Evolutionary conservation across 2,797 vertebrate species (phyloP).

Genomic region (Falco rusticolus): DNA sequence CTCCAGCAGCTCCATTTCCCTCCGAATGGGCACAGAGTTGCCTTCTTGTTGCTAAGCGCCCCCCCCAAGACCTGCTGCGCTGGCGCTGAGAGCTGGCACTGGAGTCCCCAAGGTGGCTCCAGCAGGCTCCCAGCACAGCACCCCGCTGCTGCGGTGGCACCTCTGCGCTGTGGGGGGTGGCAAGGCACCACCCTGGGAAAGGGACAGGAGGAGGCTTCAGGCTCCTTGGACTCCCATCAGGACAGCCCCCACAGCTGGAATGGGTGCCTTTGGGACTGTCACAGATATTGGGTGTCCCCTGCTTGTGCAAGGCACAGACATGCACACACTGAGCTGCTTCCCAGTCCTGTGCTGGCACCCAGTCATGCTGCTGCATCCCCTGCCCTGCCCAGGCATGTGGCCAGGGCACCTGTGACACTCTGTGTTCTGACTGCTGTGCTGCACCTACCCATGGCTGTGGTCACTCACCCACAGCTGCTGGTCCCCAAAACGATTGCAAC

Average conservation of each 20-base stretch:
- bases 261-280: not conserved
- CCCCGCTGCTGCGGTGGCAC: fast-evolving
- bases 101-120: fast-evolving
- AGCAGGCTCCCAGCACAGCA: fast-evolving
- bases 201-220: not conserved
- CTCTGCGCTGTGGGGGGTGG: fast-evolving
- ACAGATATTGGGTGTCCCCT: not conserved
- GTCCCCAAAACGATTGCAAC: not conserved
- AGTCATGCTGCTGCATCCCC: not conserved
- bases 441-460: fast-evolving
- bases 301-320: not conserved
- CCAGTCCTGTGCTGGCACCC: not conserved
- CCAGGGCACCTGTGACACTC: not conserved
- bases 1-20: slow-evolving; percentile 39
- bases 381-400: fast-evolving
- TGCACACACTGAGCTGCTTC: not conserved
- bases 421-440: not conserved
- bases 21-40: not conserved
- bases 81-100: fast-evolving
- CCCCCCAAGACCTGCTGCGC: not conserved
- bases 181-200: not conserved
- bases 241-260: not conserved
- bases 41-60: slow-evolving; percentile 40
- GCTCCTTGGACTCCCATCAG: not conserved
- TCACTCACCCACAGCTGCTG: not conserved